Percentiles rank a stretch among this genome's conserved stretches.
phyloP scores from a whole-genome alignment of 2,113 vertebrate genomes.

The Zingel zingel region DNA sequence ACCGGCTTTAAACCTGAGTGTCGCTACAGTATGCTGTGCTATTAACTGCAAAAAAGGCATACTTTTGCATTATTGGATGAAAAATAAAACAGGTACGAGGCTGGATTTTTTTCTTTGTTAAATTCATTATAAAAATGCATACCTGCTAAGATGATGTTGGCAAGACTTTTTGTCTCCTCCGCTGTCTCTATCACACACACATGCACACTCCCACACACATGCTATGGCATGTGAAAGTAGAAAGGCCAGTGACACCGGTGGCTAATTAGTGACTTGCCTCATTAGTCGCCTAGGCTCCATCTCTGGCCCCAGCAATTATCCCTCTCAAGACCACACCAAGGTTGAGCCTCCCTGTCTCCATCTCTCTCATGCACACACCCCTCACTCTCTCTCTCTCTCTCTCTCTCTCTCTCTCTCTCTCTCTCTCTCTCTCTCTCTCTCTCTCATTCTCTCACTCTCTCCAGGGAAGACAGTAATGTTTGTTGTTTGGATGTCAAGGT shows the following conservation, averaged over 20 bases:
- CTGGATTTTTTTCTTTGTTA: slow-evolving; percentile 4
- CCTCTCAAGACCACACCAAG: slow-evolving; percentile 65
- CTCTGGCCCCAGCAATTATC: slow-evolving; percentile 70
- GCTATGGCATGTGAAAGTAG: slow-evolving; percentile 35
- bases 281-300: slow-evolving; percentile 69
- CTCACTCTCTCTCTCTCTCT: slow-evolving; percentile 18
- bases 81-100: not conserved
- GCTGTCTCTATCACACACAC: not conserved
- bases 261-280: slow-evolving; percentile 79
- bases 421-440: not conserved
- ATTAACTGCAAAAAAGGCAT: not conserved
- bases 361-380: slow-evolving; percentile 5
- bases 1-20: not conserved
- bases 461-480: not conserved
- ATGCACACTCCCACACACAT: slow-evolving; percentile 21
- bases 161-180: slow-evolving; percentile 12
- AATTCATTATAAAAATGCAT: slow-evolving; percentile 7
- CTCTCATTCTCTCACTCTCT: not conserved
- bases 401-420: slow-evolving; percentile 2
- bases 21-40: not conserved
- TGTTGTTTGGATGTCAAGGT: not conserved
- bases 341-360: slow-evolving; percentile 47
- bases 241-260: slow-evolving; percentile 67
- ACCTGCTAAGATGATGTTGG: slow-evolving; percentile 20
- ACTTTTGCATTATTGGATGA: not conserved